Percentiles rank a stretch among this genome's conserved stretches.
Conservation (phyloP, 1,140 invertebrate species). For the Drosophila truncata region DNA sequence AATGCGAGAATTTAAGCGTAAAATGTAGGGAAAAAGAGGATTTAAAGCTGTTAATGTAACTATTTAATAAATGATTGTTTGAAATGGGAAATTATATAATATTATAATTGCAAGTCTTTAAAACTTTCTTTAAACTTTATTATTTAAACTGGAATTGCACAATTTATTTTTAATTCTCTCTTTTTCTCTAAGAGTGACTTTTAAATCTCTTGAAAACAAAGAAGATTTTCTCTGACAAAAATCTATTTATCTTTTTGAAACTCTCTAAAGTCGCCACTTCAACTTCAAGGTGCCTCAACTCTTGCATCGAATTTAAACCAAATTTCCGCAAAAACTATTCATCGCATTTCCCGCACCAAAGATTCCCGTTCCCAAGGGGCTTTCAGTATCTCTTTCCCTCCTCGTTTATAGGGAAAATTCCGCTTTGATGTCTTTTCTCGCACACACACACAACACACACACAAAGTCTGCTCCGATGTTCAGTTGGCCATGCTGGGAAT, state of each 20-base stretch:
- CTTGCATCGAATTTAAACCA: slow-evolving; percentile 41
- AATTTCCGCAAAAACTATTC: slow-evolving; percentile 49
- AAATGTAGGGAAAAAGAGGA: too few relatives aligned
- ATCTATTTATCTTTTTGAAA: background rate
- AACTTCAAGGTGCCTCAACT: slow-evolving; percentile 11
- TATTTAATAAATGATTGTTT: background rate
- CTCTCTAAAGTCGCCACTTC: background rate
- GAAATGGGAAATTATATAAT: background rate
- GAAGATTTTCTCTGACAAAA: background rate
- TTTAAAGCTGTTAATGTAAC: background rate
- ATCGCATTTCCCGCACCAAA: slow-evolving; percentile 31
- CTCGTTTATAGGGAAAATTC: slow-evolving; percentile 39
- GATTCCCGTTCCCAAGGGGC: slow-evolving; percentile 25
- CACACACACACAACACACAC: slow-evolving; percentile 8
- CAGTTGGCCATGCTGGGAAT: slow-evolving; percentile 47
- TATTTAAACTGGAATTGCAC: background rate
- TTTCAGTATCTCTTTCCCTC: background rate
- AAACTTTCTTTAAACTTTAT: background rate
- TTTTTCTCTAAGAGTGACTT: background rate
- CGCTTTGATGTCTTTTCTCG: slow-evolving; percentile 39
- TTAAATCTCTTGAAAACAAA: background rate
- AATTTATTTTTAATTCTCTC: background rate
- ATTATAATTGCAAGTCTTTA: background rate
- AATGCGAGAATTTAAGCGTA: background rate
- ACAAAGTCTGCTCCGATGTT: slow-evolving; percentile 26